Percentiles rank a stretch among this genome's conserved stretches.
These are phyloP conservation scores for Nesidiocoris tenuis DNA, from an alignment of 2,888 invertebrate genomes.

Conservation along the genomic window DNA sequence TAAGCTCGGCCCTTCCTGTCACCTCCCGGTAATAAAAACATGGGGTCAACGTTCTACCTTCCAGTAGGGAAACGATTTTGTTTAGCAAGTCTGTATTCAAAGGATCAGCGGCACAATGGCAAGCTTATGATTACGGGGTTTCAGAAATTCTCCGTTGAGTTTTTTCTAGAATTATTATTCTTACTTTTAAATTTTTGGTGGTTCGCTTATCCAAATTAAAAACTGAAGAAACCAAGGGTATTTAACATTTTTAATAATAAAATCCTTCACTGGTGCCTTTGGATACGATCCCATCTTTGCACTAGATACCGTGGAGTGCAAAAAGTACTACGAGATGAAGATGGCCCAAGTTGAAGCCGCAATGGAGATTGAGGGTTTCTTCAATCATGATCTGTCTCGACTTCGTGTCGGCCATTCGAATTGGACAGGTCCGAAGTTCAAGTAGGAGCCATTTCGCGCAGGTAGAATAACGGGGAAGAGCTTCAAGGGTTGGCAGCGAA, in stretches of 20 bases:
- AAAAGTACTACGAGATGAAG: background rate
- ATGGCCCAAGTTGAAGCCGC: background rate
- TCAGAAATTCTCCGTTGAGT: too few relatives aligned
- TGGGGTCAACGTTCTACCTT: background rate
- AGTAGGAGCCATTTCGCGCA: background rate
- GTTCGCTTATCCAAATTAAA: too few relatives aligned
- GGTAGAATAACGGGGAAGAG: background rate
- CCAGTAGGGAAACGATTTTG: background rate
- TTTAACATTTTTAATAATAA: too few relatives aligned
- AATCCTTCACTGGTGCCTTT: too few relatives aligned
- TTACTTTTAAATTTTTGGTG: too few relatives aligned
- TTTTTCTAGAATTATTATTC: too few relatives aligned
- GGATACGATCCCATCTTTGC: too few relatives aligned
- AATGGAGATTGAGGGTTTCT: background rate
- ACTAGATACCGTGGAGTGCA: too few relatives aligned
- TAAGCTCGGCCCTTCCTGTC: conserved; percentile 20
- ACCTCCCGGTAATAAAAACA: too few relatives aligned
- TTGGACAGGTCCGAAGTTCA: background rate
- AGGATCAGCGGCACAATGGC: too few relatives aligned
- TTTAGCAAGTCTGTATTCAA: background rate
- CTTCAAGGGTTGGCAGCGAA: background rate
- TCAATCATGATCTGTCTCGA: background rate
- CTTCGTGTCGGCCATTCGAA: background rate
- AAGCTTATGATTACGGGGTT: too few relatives aligned
- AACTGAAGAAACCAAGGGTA: too few relatives aligned